A percentile compares a stretch with the other conserved stretches of the same genome.
These are phyloP conservation scores for Taxidea taxus DNA, from an alignment of 2,113 vertebrate genomes.

Conservation along the genomic window DNA sequence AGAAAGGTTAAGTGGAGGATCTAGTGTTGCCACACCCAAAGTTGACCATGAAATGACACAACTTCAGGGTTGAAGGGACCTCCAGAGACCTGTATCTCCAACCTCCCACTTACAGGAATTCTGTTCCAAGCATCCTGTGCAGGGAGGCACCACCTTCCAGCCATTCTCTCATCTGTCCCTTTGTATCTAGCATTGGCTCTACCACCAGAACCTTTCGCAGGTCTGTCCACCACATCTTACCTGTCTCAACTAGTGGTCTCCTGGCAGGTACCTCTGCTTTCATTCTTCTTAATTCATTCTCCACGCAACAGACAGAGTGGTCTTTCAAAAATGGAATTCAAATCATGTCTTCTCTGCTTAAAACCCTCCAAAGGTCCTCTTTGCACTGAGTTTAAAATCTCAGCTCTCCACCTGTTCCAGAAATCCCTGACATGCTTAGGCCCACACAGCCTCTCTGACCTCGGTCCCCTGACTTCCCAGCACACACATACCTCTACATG, in stretches of 20 bases:
- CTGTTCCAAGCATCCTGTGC: neutral
- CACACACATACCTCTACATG: too few relatives aligned
- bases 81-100: neutral
- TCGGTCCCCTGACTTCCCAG: neutral
- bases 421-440: neutral
- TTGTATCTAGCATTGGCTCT: neutral
- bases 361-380: constrained; percentile 28
- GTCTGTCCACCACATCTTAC: neutral
- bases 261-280: neutral
- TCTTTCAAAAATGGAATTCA: constrained; percentile 52
- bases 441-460: fast-evolving
- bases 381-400: neutral
- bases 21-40: neutral
- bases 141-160: neutral
- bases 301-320: neutral
- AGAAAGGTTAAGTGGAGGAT: neutral
- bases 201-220: neutral
- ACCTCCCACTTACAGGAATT: neutral
- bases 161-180: neutral
- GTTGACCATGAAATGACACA: neutral
- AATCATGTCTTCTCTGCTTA: neutral
- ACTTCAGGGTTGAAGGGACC: neutral
- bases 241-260: neutral
- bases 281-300: neutral
- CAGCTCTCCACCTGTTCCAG: neutral